Evolutionary conservation across 92 coral and sea anemone species (phyloP), one percentile per base, ranked within the genome.

Genomic region (Porites rus): DNA sequence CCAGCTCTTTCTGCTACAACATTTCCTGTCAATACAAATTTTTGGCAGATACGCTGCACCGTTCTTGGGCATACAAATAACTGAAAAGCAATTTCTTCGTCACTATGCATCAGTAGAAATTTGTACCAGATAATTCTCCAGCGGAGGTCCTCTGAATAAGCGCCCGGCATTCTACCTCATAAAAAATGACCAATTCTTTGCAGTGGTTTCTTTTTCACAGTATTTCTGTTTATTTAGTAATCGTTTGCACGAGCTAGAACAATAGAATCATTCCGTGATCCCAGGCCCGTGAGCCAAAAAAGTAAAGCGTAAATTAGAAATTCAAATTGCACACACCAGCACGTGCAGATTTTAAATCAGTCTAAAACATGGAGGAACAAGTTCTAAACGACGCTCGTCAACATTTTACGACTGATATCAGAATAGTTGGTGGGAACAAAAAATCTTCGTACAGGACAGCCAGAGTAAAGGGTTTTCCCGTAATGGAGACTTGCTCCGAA

Each of bases 41-140:
- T 82, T 7, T 56, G 21, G 24, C 78, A 50, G 51, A 72, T 74
- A 58, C 88, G 88, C 3, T 65, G 24, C 51, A 88, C 88, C 22
- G 88, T 88, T 43, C 79, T 64, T 51, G 87, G 88, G 51, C 70
- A 88, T 21, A 75, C 54, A 74, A 88, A 81, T 72, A 88, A 56
- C 10, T 53, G 67, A 38, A 51, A 56, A 3, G 88, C 69, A 74
- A 88, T 88, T 82, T 88, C 77, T 18, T 88, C 79, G 74, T 88
- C 54, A 61, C 77, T 75, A 58, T 62, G 25, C 25, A 2, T 51
- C 8, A 81, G 20, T 56, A 81, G 58, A 50, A 51, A 68, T 69
- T 81, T 81, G 56, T 69, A 53, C 78, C 77, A 69, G 59, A 81
- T 51, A 22, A 81, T 43, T 81, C 77, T 28, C 77, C 77, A 69